Evolutionary conservation across 2,888 invertebrate species (phyloP).

Genomic region (Latheticus oryzae): DNA sequence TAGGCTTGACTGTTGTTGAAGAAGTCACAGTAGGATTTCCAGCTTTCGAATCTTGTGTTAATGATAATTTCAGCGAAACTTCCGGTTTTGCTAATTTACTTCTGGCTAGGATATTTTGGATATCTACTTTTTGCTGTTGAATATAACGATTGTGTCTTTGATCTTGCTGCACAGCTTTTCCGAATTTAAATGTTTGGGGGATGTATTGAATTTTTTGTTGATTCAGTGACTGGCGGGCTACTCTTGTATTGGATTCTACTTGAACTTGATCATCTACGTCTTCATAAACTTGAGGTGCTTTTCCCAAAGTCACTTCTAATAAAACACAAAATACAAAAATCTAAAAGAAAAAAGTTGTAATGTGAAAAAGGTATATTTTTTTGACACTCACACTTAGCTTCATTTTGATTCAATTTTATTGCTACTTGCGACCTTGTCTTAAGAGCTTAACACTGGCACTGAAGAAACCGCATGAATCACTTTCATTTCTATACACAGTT

Average conservation of each 20-base stretch:
- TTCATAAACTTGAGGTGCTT: constrained; percentile 52
- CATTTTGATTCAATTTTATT: constrained; percentile 2
- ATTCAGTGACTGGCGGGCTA: constrained; percentile 38
- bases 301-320: constrained; percentile 16
- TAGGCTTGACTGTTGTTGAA: background rate
- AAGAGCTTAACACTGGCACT: constrained; percentile 60
- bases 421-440: constrained; percentile 53
- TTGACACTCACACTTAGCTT: constrained; percentile 2
- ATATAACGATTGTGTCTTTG: constrained; percentile 55
- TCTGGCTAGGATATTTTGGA: constrained; percentile 28
- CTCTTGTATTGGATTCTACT: constrained; percentile 39
- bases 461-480: constrained; percentile 56
- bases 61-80: background rate
- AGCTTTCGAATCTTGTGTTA: constrained; percentile 12
- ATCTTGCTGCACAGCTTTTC: constrained; percentile 56
- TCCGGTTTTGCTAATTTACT: background rate
- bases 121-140: constrained; percentile 58
- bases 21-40: constrained; percentile 4
- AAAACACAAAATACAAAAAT: constrained; percentile 11
- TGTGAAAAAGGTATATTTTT: background rate
- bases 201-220: constrained; percentile 31
- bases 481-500: constrained; percentile 61
- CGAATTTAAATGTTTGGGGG: constrained; percentile 54
- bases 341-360: constrained; percentile 23
- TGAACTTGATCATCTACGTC: constrained; percentile 45